Conservation (phyloP, 2,888 invertebrate species). For the Diogma glabrata region DNA sequence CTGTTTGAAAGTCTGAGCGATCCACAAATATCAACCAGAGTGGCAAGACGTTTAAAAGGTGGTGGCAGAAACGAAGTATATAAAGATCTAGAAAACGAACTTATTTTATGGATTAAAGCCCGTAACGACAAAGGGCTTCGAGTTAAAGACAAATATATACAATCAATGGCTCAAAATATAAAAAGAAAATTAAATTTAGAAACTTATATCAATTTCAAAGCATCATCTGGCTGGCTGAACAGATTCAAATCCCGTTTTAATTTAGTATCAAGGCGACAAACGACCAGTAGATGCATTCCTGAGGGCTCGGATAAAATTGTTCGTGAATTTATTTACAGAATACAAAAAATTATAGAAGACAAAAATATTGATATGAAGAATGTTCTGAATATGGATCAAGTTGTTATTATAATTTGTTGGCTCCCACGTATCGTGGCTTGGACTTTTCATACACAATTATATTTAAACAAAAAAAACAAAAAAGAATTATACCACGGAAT, state of each 20-base stretch:
- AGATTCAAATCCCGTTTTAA: background rate
- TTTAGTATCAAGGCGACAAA: background rate
- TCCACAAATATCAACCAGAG: background rate
- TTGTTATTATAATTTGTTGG: too few species aligned
- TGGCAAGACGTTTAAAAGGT: background rate
- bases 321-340: background rate
- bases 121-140: background rate
- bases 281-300: background rate
- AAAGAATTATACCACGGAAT: too few species aligned
- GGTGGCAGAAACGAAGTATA: background rate
- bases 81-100: background rate
- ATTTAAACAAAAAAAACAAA: too few species aligned
- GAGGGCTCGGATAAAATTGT: background rate
- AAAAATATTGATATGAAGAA: background rate
- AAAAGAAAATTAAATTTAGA: too few species aligned
- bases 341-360: background rate
- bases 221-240: background rate
- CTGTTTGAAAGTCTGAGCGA: too few species aligned
- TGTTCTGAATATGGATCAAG: background rate
- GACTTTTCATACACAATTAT: too few species aligned
- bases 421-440: too few species aligned
- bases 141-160: constrained; percentile 5
- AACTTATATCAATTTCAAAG: too few species aligned
- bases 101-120: background rate
- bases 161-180: background rate